Conservation (phyloP, 2,888 invertebrate species). For the Steinernema carpocapsae region DNA sequence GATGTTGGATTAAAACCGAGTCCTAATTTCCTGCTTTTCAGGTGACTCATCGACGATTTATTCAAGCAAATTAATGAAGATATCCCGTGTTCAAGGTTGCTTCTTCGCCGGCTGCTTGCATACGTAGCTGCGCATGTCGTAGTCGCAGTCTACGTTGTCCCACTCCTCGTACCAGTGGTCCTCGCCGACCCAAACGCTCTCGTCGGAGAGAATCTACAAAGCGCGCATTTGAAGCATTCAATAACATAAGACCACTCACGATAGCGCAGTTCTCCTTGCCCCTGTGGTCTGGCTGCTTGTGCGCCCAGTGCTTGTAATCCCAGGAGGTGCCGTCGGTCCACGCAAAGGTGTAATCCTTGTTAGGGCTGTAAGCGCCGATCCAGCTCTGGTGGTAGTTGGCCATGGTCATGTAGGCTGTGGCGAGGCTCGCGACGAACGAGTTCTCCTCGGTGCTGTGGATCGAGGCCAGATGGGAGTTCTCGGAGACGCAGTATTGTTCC, state of each 20-base stretch:
- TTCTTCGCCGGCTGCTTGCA: constrained; percentile 34
- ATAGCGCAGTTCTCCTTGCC: constrained; percentile 30
- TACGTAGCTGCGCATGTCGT: constrained; percentile 35
- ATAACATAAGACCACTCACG: background rate
- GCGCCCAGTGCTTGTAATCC: constrained; percentile 30
- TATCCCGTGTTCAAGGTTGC: background rate
- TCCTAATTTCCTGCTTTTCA: no score
- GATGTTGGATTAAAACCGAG: no score
- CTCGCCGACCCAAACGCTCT: constrained; percentile 34
- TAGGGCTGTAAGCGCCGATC: constrained; percentile 15
- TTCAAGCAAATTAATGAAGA: no score
- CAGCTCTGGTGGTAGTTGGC: constrained; percentile 33
- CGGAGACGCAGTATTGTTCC: constrained; percentile 28
- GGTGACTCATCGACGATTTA: no score
- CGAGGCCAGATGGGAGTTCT: constrained; percentile 10
- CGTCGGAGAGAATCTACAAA: constrained; percentile 31
- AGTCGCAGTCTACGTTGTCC: constrained; percentile 37
- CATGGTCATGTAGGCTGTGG: constrained; percentile 26
- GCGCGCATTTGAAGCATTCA: background rate
- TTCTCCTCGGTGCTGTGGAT: constrained; percentile 28
- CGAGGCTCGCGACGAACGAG: constrained; percentile 11
- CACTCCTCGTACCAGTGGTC: constrained; percentile 35
- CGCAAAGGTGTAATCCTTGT: constrained; percentile 12
- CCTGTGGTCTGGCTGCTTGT: constrained; percentile 17
- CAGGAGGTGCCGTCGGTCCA: constrained; percentile 34